Base-by-base conservation (phyloP, 2,797 vertebrate genomes). In the Pogoniulus pusillus region DNA sequence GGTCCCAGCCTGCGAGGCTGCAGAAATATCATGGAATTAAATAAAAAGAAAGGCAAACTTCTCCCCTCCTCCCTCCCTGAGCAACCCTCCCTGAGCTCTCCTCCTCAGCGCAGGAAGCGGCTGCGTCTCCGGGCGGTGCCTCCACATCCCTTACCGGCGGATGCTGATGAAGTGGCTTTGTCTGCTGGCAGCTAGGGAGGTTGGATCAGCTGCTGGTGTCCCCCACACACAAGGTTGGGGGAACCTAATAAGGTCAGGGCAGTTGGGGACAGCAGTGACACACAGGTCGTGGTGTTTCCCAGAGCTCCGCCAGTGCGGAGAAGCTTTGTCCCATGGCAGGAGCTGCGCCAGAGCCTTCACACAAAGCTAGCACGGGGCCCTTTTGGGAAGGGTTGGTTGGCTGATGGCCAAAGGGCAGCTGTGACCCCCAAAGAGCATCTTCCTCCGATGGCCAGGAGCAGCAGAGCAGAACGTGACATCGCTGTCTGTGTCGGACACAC, bases 401-500 rank as follows among this genome's bases (percentile, higher is more conserved):
- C 10, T 7, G 65, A 7, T 5, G 47, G 26, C 32, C 53, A 9
- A 49, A 66, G 8, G 43, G 7, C 37, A 53, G 8, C 27, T 0
- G 4, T 20, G 69, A 60, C 16, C 69, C 69, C 51, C 66, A 30
- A 30, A 29, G 24, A 54, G 32, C 47, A 41, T 27, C 73, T 20
- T 47, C 11, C n/a, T 6, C 2, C 1, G 53, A 16, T 0, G 10
- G 22, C 22, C 37, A 45, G 58, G 37, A 27, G 8, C 37, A 20
- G 70, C 29, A 2, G 6, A 37, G 60, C 45, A 20, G 70, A 15
- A 16, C 4, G 0, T 51, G 45, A 19, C 4, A 0, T 1, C 10
- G 41, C 57, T 45, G 24, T 0, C 2, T 0, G 1, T 4, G 26
- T 8, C 16, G 11, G 6, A 13, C 15, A 30, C 29, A 0, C 0